A percentile compares a stretch with the other conserved stretches of the same genome.
Conservation (phyloP, 2,797 vertebrate species). For the Poliocrania exsul region DNA sequence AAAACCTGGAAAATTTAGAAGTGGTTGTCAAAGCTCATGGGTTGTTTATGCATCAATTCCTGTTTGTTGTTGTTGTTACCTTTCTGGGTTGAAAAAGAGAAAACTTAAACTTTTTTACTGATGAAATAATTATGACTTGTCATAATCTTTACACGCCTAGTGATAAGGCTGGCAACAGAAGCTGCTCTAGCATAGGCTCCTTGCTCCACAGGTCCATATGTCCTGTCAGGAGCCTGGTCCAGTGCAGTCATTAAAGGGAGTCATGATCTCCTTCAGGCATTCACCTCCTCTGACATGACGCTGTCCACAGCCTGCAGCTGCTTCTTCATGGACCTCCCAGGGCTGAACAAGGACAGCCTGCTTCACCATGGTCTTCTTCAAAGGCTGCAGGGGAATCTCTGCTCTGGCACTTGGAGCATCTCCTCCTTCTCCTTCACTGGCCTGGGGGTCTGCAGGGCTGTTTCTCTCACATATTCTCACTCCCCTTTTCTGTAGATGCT, state of each 20-base stretch:
- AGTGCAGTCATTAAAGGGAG: not conserved
- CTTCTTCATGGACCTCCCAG: too few relatives aligned
- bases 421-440: not conserved
- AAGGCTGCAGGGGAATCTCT: not conserved
- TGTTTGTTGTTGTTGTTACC: not conserved
- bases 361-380: not conserved
- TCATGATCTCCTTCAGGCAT: not conserved
- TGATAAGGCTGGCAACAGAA: not conserved
- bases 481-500: not conserved
- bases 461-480: not conserved
- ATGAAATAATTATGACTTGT: not conserved
- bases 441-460: not conserved
- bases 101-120: not conserved
- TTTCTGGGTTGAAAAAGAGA: not conserved
- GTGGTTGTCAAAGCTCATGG: fast-evolving
- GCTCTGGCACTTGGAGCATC: not conserved
- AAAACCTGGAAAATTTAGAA: not conserved
- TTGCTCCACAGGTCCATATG: not conserved
- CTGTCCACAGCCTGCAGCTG: not conserved
- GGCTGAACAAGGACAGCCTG: not conserved
- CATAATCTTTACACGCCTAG: not conserved
- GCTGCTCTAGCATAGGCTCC: not conserved
- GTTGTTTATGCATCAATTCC: fast-evolving
- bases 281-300: too few relatives aligned
- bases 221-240: not conserved